A percentile compares a stretch with the other conserved stretches of the same genome.
These are phyloP conservation scores for Distichodus sexfasciatus DNA, from an alignment of 2,797 vertebrate species.

Conservation along the genomic window DNA sequence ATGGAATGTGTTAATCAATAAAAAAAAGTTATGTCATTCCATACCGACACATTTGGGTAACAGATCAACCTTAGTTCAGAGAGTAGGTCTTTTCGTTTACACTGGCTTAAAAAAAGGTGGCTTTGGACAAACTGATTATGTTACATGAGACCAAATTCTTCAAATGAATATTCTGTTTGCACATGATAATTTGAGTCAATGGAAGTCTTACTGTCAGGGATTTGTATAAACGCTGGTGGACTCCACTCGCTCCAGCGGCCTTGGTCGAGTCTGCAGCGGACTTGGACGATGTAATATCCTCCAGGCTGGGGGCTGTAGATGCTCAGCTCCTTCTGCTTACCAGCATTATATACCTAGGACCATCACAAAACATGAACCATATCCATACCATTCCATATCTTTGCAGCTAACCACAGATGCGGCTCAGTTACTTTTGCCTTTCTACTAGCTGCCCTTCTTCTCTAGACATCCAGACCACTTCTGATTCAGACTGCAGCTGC, in stretches of 20 bases:
- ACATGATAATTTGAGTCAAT: not conserved
- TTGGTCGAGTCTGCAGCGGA: constrained; percentile 80
- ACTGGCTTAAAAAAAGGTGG: not conserved
- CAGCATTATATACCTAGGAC: constrained; percentile 68
- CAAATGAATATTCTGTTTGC: not conserved
- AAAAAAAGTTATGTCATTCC: no score
- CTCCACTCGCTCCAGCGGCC: constrained; percentile 87
- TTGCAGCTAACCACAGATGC: no score
- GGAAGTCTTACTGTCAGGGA: constrained; percentile 74
- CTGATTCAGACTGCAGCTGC: no score
- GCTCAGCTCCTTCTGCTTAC: constrained; percentile 70
- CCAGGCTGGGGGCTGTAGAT: constrained; percentile 75
- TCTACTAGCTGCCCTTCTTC: no score
- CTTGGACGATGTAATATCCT: constrained; percentile 73
- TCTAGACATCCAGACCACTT: no score
- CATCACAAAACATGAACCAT: constrained; percentile 4
- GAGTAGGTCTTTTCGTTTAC: not conserved
- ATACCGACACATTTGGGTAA: no score
- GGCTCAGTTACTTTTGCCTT: no score
- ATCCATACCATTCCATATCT: no score
- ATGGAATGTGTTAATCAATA: no score
- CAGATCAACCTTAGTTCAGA: not conserved
- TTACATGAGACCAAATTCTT: not conserved
- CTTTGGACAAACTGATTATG: not conserved
- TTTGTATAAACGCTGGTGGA: constrained; percentile 53